Percentiles rank a stretch among this genome's conserved stretches.
These are phyloP conservation scores for Enteromius paludinosus DNA, from an alignment of 2,797 vertebrate genomes.

Conservation along the genomic window DNA sequence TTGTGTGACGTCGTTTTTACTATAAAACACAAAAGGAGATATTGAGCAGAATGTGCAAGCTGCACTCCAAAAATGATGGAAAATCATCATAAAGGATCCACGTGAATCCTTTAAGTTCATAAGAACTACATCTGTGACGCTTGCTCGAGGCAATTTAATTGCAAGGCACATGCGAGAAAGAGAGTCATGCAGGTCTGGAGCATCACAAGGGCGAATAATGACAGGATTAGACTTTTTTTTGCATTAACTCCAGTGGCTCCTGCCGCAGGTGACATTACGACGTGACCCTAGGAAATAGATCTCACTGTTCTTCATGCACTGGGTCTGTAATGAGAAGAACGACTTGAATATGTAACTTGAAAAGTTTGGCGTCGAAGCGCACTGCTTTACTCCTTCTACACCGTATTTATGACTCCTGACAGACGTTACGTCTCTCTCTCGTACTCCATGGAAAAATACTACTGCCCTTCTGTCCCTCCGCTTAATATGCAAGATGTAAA, in stretches of 20 bases:
- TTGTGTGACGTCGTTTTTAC: background rate
- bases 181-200: background rate
- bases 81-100: background rate
- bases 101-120: background rate
- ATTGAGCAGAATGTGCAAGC: background rate
- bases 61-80: background rate
- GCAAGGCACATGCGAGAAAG: no score
- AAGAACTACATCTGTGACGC: background rate
- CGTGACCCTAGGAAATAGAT: background rate
- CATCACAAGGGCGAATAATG: background rate
- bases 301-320: background rate
- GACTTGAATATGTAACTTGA: conserved; percentile 27
- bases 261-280: background rate
- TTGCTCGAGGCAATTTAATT: background rate
- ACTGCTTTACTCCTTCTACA: conserved; percentile 19
- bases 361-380: conserved; percentile 23
- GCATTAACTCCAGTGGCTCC: background rate
- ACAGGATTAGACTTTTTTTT: background rate
- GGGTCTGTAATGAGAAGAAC: background rate
- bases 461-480: conserved; percentile 56
- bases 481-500: conserved; percentile 67
- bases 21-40: background rate
- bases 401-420: conserved; percentile 54
- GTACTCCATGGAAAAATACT: conserved; percentile 28
- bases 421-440: conserved; percentile 18